Evolutionary conservation across 2,113 vertebrate genomes (phyloP), one percentile per base, ranked within the genome.

Genomic region (Octodon degus): DNA sequence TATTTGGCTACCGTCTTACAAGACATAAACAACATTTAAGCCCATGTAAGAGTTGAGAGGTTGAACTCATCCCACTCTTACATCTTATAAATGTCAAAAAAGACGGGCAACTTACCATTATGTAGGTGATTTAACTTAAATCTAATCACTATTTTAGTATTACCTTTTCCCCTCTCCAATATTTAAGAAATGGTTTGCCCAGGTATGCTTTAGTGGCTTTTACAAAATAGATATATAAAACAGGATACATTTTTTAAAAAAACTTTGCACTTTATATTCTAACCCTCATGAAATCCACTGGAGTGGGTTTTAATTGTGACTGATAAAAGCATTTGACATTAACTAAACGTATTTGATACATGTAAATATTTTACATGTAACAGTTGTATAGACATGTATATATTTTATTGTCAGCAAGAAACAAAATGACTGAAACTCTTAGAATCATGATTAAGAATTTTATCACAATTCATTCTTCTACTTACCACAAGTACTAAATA

Each of bases 241-340:
- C 12, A 68, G 0, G 34, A 65, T 19, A 8, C 1, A 1, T 60
- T 65, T 55, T 5, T 5, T 32, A 22, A 7, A 72, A 81, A 79
- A 62, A 7, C 5, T 43, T 4, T 83, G 22, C 2, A 43, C 55
- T 93, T 91, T 81, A 50, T 14, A 89, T 65, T 63, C 53, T 86
- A 81, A 47, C n/a, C 6, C 1, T 43, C 27, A 19, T 89, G 5
- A 89, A 91, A 67, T 67, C 86, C 12, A 53, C 3, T 79, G 6
- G 74, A 72, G 2, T 82, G 37, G 43, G 63, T 43, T 92, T 76
- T 89, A 89, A 94, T 68, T 84, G 79, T 88, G 34, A 84, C 81
- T 81, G 58, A 95, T 82, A 55, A 47, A 93, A 34, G 91, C 19
- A 76, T 30, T 94, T 55, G 3, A 27, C 0, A 63, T 43, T 4